Base-by-base conservation (phyloP, 2,888 invertebrate species). In the Synergus japonicus region DNA sequence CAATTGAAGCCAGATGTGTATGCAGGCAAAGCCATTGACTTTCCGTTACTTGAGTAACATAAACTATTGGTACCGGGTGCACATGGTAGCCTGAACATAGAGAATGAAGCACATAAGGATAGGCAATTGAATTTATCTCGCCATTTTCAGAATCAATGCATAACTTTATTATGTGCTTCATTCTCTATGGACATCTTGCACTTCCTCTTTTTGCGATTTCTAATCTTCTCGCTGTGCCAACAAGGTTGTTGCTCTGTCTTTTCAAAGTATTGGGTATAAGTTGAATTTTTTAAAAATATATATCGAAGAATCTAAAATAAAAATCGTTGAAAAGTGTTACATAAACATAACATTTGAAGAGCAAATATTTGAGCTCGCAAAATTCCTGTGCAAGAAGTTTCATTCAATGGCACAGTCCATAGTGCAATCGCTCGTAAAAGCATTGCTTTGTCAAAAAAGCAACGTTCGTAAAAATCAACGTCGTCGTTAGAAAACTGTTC, bases 301-400 rank as follows among this genome's bases (percentile, higher is more conserved):
- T 65, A 9, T 18, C 43, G 29, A 78, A 58, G 29, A 78, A 76
- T 76, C 22, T 58, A 44, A 76, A 78, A 60, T 80, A 77, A 80
- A 41, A 65, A 46, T 49, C 10, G 13, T 46, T 49, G 29, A 15
- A 29, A 49, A 69, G 46, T 69, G 15, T 29, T 49, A 22, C 22
- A 22, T 46, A 69, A 22, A 69, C 8, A 49, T 49, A 44, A 43
- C n/a, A 66, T 66, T 66, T 66, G 41, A 66, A 43, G 43, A 41
- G 43, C n/a, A 49, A 69, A 69, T 9, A 49, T 46, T 69, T 15
- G 15, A 69, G 69, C 18, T 69, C 15, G 49, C 29, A 49, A 69
- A 69, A 13, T 69, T 69, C 22, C 29, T 13, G 29, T 37, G 46
- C 29, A 46, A 49, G 22, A 29, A 69, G 29, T 69, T 69, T 69